phyloP scores from a whole-genome alignment of 2,113 vertebrate genomes.

The Pseudonaja textilis region DNA sequence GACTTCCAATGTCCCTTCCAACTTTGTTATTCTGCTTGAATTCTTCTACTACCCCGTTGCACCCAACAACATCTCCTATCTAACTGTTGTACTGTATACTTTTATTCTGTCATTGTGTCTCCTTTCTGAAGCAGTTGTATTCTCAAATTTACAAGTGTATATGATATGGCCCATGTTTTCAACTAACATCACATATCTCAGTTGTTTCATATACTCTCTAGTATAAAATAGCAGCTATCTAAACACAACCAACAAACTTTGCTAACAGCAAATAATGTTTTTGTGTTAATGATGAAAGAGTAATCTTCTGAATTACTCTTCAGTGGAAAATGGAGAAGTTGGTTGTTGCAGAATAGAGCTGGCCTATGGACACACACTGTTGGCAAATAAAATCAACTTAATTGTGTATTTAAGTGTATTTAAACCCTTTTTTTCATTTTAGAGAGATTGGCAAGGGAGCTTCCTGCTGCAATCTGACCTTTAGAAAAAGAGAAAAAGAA shows the following conservation, averaged over 20 bases:
- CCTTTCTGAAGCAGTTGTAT: not conserved
- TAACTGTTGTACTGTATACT: not conserved
- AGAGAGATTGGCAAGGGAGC: not conserved
- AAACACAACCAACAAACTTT: not conserved
- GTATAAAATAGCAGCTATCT: not conserved
- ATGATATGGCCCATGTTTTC: not conserved
- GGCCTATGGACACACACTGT: not conserved
- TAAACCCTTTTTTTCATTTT: not conserved
- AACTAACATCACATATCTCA: not conserved
- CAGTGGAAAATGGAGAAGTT: not conserved
- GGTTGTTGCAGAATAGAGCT: not conserved
- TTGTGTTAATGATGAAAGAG: too few species aligned
- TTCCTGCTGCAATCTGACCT: not conserved
- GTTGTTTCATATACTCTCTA: not conserved
- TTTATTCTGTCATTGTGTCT: not conserved
- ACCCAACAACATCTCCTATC: not conserved
- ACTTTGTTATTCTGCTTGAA: not conserved
- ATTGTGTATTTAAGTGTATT: not conserved
- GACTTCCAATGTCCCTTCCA: not conserved
- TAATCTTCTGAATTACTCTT: not conserved
- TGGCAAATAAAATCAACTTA: not conserved
- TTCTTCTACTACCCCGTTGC: not conserved
- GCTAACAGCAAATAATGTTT: not conserved
- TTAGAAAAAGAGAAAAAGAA: slow-evolving; percentile 59
- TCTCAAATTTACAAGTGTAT: not conserved